These are phyloP conservation scores for Bicyclus anynana DNA, from an alignment of 1,140 invertebrate species.

Conservation along the genomic window DNA sequence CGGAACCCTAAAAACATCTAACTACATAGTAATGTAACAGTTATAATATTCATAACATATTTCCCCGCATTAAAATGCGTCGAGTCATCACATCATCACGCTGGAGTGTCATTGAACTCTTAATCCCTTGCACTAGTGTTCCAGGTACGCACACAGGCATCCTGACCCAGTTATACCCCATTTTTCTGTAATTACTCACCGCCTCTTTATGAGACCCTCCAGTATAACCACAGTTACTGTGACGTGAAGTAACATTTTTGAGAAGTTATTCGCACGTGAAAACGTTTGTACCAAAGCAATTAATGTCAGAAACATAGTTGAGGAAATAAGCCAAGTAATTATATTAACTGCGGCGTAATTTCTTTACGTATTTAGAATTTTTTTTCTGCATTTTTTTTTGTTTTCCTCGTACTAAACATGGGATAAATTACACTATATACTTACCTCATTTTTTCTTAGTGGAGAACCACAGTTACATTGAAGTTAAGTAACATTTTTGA, in stretches of 20 bases:
- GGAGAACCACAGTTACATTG: slow-evolving; percentile 33
- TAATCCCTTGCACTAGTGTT: slow-evolving; percentile 29
- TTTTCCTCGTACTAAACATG: too few relatives aligned
- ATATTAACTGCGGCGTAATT: neutral
- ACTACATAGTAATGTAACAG: neutral
- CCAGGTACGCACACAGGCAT: slow-evolving; percentile 44
- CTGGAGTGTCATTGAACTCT: slow-evolving; percentile 34
- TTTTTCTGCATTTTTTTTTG: too few relatives aligned
- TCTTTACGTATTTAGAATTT: too few relatives aligned
- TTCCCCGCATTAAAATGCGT: neutral
- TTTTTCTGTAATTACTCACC: slow-evolving; percentile 71
- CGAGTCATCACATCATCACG: slow-evolving; percentile 22
- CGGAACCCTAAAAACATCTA: too few relatives aligned
- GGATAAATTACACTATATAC: too few relatives aligned
- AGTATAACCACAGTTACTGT: slow-evolving; percentile 32
- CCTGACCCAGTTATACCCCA: slow-evolving; percentile 65
- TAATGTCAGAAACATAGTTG: neutral
- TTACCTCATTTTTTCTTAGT: too few relatives aligned
- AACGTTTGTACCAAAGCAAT: neutral
- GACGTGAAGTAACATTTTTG: slow-evolving; percentile 5
- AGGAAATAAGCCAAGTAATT: neutral
- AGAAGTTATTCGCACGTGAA: slow-evolving; percentile 5
- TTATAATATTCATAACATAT: neutral
- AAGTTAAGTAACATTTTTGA: slow-evolving; percentile 5
- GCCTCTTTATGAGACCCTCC: slow-evolving; percentile 51